phyloP scores from a whole-genome alignment of 2,797 vertebrate genomes.

The Acestrorhynchus altus region DNA sequence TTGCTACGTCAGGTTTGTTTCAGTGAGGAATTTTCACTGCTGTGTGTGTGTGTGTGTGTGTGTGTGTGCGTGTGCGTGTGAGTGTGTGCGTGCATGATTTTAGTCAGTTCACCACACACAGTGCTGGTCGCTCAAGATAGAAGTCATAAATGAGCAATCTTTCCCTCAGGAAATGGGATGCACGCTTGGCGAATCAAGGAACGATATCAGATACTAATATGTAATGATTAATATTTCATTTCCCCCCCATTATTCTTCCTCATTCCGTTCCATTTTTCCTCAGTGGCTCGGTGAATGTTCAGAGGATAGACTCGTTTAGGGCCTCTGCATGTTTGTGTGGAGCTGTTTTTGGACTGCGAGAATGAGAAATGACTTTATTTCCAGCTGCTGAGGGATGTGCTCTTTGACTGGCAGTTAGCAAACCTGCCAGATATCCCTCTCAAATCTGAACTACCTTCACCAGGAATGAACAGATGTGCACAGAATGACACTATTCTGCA shows the following conservation, averaged over 20 bases:
- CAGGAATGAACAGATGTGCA: not conserved
- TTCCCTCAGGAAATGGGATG: slow-evolving; percentile 7
- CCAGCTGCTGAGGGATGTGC: not conserved
- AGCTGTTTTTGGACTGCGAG: not conserved
- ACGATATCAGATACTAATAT: slow-evolving; percentile 20
- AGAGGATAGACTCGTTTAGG: not conserved
- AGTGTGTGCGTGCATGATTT: not conserved
- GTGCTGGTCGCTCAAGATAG: slow-evolving; percentile 6
- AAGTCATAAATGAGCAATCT: slow-evolving; percentile 38
- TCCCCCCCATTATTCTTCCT: not conserved
- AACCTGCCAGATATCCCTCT: not conserved
- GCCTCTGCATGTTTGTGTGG: not conserved
- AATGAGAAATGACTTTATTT: not conserved
- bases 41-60: not conserved
- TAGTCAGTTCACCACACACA: slow-evolving; percentile 8
- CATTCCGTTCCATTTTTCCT: not conserved
- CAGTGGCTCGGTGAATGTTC: not conserved
- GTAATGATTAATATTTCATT: slow-evolving; percentile 22
- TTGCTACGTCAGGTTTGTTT: not conserved
- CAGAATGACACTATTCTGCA: too few species aligned
- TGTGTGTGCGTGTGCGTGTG: not conserved
- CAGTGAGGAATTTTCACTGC: not conserved
- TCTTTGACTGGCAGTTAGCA: not conserved
- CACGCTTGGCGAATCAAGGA: slow-evolving; percentile 1
- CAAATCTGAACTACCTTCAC: not conserved